Evolutionary conservation across 2,797 vertebrate genomes (phyloP), one percentile per base, ranked within the genome.

Genomic region (Leuciscus waleckii): DNA sequence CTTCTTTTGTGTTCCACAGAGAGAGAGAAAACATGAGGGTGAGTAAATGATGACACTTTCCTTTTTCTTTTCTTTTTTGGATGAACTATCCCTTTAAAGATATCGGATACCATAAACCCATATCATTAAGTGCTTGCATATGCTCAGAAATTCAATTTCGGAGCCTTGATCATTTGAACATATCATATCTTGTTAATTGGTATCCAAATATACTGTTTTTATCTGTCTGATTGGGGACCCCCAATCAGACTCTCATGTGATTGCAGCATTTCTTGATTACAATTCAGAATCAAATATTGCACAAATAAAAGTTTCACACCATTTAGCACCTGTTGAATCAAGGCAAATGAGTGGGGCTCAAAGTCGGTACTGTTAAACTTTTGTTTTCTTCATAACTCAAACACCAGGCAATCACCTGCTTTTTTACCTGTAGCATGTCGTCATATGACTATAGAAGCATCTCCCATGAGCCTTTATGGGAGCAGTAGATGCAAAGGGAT

Each of bases 401-500:
- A 61, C 58, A 67, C 49, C 83, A 61, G 75, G 74, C 65, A 70
- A 35, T n/a, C 54, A 61, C 26, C 67, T 85, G 39, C 51, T 61
- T 85, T 46, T 79, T 71, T 61, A 46, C 63, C 67, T 79, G 83
- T 85, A 85, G 83, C 90, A 89, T 86, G 85, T 91, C 86, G 90
- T 85, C 83, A 68, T 87, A 88, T 92, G 90, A 92, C 85, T 91
- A 85, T 88, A 76, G 7, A 90, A 84, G 87, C 90, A 91, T 92
- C 90, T 89, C 90, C 93, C 89, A 91, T 91, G n/a, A n/a, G 21
- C 39, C 92, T 91, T 91, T 90, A 91, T 90, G 92, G 91, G 86
- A 89, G 86, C 81, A 78, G 76, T 87, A 49, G 43, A 46, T 17
- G 70, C 21, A 89, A 92, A 86, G 76, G 87, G 87, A 88, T 91